Evolutionary conservation across 2,113 vertebrate species (phyloP).

Genomic region (Cinclus cinclus): DNA sequence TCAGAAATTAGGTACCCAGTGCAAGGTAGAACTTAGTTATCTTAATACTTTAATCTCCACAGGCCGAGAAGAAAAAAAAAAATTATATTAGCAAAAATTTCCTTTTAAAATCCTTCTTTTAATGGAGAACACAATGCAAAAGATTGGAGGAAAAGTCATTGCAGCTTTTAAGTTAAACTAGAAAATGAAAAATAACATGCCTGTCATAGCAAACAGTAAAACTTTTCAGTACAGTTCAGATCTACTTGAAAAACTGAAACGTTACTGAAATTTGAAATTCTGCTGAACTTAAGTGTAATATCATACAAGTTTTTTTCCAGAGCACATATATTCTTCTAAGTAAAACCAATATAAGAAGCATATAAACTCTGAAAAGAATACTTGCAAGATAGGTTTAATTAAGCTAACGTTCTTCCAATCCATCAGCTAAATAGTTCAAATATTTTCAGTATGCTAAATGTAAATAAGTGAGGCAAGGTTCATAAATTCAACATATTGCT

Average conservation of each 20-base stretch:
- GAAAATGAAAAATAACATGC: not conserved
- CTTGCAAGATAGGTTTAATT: constrained; percentile 6
- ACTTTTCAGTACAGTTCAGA: not conserved
- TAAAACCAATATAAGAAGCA: not conserved
- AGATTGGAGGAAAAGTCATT: not conserved
- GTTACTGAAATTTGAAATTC: not conserved
- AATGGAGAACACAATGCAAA: not conserved
- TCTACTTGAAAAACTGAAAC: not conserved
- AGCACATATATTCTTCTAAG: not conserved
- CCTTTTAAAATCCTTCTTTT: not conserved
- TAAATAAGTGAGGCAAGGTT: constrained; percentile 9
- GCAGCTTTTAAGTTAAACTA: not conserved
- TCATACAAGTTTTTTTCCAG: not conserved
- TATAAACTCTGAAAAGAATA: not conserved
- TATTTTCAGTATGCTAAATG: not conserved
- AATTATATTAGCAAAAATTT: not conserved
- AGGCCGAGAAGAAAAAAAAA: not conserved
- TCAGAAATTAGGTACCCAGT: not conserved
- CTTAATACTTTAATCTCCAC: not conserved
- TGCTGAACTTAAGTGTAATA: not conserved
- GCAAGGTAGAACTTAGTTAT: not conserved
- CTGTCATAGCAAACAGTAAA: not conserved
- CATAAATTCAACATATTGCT: constrained; percentile 24
- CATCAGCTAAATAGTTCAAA: constrained; percentile 28
- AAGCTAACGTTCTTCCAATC: not conserved